These are phyloP conservation scores for Anniella stebbinsi DNA, from an alignment of 2,797 vertebrate genomes.

Conservation along the genomic window DNA sequence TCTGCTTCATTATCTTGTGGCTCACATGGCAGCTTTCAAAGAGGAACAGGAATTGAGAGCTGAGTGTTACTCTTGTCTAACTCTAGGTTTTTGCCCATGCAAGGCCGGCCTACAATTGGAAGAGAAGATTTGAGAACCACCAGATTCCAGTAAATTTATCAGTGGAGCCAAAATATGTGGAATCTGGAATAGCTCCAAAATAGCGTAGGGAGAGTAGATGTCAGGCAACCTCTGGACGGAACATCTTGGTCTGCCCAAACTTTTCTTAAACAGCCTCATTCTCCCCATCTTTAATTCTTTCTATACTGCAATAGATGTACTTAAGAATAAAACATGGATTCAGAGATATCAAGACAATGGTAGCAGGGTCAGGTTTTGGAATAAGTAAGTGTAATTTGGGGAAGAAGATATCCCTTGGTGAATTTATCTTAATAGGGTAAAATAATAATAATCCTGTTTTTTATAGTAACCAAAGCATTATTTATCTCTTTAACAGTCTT, in stretches of 20 bases:
- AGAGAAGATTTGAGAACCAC: background rate
- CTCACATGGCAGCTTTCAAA: background rate
- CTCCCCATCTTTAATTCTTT: background rate
- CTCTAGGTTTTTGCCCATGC: background rate
- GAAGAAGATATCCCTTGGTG: conserved; percentile 29
- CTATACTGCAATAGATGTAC: background rate
- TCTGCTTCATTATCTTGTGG: background rate
- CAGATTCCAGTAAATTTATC: background rate
- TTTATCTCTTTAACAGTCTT: conserved; percentile 54
- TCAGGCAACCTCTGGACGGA: background rate
- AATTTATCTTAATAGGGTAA: conserved; percentile 41
- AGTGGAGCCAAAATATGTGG: background rate
- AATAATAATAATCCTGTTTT: conserved; percentile 36
- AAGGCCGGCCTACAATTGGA: background rate
- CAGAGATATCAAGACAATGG: background rate
- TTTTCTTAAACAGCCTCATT: background rate
- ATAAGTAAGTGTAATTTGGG: background rate
- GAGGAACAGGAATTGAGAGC: background rate
- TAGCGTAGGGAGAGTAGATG: no score
- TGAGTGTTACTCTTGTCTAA: background rate
- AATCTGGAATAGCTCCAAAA: background rate
- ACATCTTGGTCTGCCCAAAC: background rate
- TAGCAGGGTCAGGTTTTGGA: background rate
- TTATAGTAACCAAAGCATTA: conserved; percentile 47
- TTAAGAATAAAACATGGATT: background rate